Evolutionary conservation across 2,888 invertebrate genomes (phyloP).

Genomic region (Tipula unca): DNA sequence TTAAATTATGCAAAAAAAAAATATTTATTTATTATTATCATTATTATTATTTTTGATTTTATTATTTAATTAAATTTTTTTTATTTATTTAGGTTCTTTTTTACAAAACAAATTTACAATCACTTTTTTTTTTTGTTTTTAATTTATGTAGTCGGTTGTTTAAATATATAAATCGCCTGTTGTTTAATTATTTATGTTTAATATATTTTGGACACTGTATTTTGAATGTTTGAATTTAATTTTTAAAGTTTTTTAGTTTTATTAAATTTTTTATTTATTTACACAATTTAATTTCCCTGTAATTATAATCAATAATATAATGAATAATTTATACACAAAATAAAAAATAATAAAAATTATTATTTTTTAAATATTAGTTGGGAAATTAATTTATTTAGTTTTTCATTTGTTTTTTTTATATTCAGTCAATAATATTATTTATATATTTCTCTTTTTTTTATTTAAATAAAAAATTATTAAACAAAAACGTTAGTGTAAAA

Average conservation of each 20-base stretch:
- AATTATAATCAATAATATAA: slow-evolving; percentile 8
- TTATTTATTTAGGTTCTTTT: background rate
- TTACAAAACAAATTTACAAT: background rate
- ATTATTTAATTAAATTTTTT: background rate
- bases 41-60: background rate
- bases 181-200: background rate
- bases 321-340: background rate
- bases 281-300: slow-evolving; percentile 2
- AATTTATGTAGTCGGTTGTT: background rate
- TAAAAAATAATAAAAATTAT: background rate
- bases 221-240: background rate
- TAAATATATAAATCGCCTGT: background rate
- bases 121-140: background rate
- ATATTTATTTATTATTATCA: background rate
- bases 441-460: background rate
- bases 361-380: background rate
- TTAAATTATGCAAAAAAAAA: background rate
- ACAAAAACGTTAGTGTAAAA: background rate
- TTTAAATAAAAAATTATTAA: background rate
- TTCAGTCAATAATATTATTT: background rate
- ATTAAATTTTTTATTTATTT: background rate
- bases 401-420: background rate
- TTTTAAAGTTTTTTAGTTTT: background rate
- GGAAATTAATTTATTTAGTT: background rate
- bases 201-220: background rate